These are phyloP conservation scores for Andrena camellia DNA, from an alignment of 2,888 invertebrate genomes.

Conservation along the genomic window DNA sequence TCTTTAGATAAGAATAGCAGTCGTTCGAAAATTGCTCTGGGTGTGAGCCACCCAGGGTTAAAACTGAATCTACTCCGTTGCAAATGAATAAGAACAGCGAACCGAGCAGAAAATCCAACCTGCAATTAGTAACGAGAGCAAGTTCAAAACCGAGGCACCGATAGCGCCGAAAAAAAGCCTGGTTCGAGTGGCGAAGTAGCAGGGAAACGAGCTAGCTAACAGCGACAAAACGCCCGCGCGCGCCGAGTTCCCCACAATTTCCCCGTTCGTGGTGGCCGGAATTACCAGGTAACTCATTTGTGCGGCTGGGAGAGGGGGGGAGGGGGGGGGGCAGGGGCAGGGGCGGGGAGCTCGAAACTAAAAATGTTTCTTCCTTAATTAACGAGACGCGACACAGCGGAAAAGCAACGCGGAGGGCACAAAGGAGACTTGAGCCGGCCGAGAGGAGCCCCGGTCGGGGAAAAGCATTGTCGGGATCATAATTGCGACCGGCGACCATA, in stretches of 20 bases:
- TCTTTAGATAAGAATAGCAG: too few species aligned
- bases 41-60: too few species aligned
- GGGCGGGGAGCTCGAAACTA: conserved; percentile 10
- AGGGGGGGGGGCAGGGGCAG: background rate
- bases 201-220: background rate
- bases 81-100: too few species aligned
- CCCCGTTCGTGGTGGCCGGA: background rate
- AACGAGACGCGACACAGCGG: conserved; percentile 47
- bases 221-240: background rate
- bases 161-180: background rate
- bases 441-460: conserved; percentile 3
- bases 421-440: background rate
- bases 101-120: too few species aligned
- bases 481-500: conserved; percentile 27
- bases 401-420: conserved; percentile 17
- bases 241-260: background rate
- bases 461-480: conserved; percentile 54
- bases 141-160: background rate
- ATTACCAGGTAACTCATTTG: conserved; percentile 52
- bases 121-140: too few species aligned
- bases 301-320: background rate
- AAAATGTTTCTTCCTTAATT: conserved; percentile 59
- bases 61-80: too few species aligned
- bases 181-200: background rate
- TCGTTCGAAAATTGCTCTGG: too few species aligned